Percentiles rank a stretch among this genome's conserved stretches.
Evolutionary conservation across 2,888 invertebrate species (phyloP).

Genomic region (Aphodius sticticus): DNA sequence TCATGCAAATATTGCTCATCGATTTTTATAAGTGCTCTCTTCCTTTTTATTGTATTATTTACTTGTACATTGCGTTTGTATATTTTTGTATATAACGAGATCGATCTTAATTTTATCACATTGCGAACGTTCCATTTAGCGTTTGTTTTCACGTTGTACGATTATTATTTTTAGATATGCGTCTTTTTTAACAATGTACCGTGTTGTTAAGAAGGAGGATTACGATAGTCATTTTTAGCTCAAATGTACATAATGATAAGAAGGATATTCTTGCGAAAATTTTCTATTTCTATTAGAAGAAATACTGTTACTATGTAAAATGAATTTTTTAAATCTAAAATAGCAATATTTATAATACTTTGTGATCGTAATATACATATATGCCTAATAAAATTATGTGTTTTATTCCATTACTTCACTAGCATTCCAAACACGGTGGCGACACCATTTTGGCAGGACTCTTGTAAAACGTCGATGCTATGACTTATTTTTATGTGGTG

Average conservation of each 20-base stretch:
- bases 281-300: slow-evolving; percentile 57
- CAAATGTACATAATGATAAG: slow-evolving; percentile 58
- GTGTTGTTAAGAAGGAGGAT: slow-evolving; percentile 31
- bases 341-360: slow-evolving; percentile 62
- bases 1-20: slow-evolving; percentile 17
- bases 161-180: slow-evolving; percentile 15
- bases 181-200: slow-evolving; percentile 19
- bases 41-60: slow-evolving; percentile 33
- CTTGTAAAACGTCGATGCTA: too few relatives aligned
- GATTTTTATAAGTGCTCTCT: slow-evolving; percentile 5
- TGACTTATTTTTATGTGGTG: too few relatives aligned
- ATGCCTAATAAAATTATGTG: slow-evolving; percentile 42
- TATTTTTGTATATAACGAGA: slow-evolving; percentile 41
- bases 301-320: slow-evolving; percentile 58
- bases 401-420: not conserved
- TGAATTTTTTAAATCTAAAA: slow-evolving; percentile 59
- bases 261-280: slow-evolving; percentile 54
- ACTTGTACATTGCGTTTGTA: slow-evolving; percentile 47
- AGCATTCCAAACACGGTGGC: not conserved
- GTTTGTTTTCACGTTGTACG: slow-evolving; percentile 14
- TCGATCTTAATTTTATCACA: slow-evolving; percentile 35
- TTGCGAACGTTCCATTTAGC: slow-evolving; percentile 36
- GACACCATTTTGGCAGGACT: too few relatives aligned
- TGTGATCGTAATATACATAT: slow-evolving; percentile 59
- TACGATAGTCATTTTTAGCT: slow-evolving; percentile 50